phyloP scores from a whole-genome alignment of 1,140 invertebrate species.

The Artemia franciscana region DNA sequence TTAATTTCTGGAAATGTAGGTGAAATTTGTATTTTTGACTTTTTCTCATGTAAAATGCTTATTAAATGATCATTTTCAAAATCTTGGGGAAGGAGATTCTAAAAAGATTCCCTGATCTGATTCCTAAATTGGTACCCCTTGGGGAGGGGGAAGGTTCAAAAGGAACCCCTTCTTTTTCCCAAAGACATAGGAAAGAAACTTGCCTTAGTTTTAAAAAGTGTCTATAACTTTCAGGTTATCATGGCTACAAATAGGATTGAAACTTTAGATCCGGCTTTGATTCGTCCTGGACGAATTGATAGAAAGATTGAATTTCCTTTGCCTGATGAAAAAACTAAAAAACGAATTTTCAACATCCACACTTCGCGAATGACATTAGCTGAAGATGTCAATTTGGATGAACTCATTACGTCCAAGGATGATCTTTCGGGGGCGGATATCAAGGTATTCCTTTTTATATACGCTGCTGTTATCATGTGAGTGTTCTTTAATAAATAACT shows the following conservation, averaged over 20 bases:
- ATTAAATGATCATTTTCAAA: no score
- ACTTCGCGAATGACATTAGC: slow-evolving; percentile 93
- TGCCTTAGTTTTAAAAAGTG: no score
- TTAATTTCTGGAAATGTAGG: no score
- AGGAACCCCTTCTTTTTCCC: slow-evolving; percentile 11
- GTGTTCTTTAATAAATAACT: no score
- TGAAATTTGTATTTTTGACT: no score
- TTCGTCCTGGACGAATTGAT: slow-evolving; percentile 94
- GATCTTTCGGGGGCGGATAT: slow-evolving; percentile 89
- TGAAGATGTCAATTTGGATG: slow-evolving; percentile 89
- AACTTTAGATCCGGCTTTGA: slow-evolving; percentile 92
- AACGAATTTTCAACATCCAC: slow-evolving; percentile 93
- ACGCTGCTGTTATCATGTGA: no score
- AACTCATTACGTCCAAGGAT: slow-evolving; percentile 97
- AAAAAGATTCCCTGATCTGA: no score
- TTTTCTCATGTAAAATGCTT: no score
- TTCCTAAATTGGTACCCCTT: neutral
- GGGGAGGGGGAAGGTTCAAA: neutral
- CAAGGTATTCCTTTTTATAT: slow-evolving; percentile 34
- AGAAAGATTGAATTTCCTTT: slow-evolving; percentile 98
- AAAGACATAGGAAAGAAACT: no score
- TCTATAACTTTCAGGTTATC: slow-evolving; percentile 55
- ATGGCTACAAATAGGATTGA: slow-evolving; percentile 99
- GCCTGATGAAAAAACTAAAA: slow-evolving; percentile 97
- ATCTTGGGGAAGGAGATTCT: no score